These are phyloP conservation scores for Chrysemys picta DNA, from an alignment of 2,113 vertebrate genomes.

Conservation along the genomic window DNA sequence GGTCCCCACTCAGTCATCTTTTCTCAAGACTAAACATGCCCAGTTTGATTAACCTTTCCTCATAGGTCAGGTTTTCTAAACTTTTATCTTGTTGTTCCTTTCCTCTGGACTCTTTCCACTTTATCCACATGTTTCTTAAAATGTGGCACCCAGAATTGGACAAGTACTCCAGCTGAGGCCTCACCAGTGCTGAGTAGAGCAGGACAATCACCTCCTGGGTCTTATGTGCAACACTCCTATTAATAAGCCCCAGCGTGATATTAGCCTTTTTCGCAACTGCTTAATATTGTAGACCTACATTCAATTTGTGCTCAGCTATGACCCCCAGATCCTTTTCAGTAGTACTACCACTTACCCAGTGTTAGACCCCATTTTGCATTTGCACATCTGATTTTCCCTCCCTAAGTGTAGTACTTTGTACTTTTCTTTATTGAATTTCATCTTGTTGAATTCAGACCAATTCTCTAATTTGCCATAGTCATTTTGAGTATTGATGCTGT, in stretches of 20 bases:
- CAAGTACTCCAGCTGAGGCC: constrained; percentile 18
- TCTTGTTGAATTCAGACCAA: background rate
- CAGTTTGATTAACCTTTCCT: background rate
- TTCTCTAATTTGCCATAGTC: background rate
- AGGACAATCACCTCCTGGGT: background rate
- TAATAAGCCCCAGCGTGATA: background rate
- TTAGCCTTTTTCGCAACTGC: background rate
- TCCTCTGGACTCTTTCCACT: background rate
- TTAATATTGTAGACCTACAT: background rate
- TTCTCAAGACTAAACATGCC: background rate
- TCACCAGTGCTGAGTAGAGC: background rate
- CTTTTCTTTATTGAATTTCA: too few species aligned
- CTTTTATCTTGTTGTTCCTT: constrained; percentile 17
- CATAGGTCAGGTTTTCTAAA: background rate
- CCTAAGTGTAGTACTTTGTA: too few species aligned
- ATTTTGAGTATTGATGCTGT: background rate
- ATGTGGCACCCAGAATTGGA: background rate
- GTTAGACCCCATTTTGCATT: background rate
- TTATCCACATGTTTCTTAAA: background rate
- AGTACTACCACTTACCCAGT: background rate
- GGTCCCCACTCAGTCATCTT: background rate
- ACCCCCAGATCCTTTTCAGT: constrained; percentile 6
- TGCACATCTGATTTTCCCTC: background rate
- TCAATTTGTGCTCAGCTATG: constrained; percentile 5
- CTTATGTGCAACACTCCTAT: constrained; percentile 10